Base-by-base conservation (phyloP, 1,140 invertebrate species). In the Apis laboriosa region DNA sequence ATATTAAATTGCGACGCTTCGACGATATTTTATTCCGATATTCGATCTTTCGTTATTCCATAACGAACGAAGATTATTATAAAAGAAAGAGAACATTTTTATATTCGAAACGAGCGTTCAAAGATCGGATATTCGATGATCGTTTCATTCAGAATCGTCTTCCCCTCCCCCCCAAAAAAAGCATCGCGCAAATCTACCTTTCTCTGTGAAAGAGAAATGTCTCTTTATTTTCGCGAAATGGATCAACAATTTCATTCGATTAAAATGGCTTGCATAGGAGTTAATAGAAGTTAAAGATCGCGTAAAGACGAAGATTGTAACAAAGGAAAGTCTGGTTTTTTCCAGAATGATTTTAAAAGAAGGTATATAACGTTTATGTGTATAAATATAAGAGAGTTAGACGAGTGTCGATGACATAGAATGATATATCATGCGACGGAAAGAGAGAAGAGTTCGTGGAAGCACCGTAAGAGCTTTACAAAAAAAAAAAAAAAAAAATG, bases 381-480 rank as follows among this genome's bases (percentile, higher is more conserved):
- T 75, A 43, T 24, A 49, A 70, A 43, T 34, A 55, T 53, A 3
- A 24, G 51, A 2, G 53, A 55, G 17, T 19, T n/a, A 15, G 21
- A 17, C 24, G 34, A 21, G 24, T 15, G 7, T 58, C 17, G 21
- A 51, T 67, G 28, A 13, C 43, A 3, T 67, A 21, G 53, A 56
- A n/a, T 19, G 74, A 4, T 21, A 24, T 28, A 21, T 61, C 49
- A 17, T 53, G 7, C 28, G 53, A 1, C 11, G 55, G 4, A 34
- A 60, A 15, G 17, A 56, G 24, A 53, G 55, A 7, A 53, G 21
- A 21, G 21, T 70, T 61, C 12, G 15, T 8, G 1, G 56, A 60
- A 71, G 34, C 66, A 55, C 51, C 71, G 53, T 15, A 56, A 77
- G 64, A 83, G 80, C 80, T 83, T 84, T 84, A 74, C n/a, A 81